Evolutionary conservation across 2,113 vertebrate species (phyloP), one percentile per base, ranked within the genome.

Genomic region (Ceuthmochares aereus): DNA sequence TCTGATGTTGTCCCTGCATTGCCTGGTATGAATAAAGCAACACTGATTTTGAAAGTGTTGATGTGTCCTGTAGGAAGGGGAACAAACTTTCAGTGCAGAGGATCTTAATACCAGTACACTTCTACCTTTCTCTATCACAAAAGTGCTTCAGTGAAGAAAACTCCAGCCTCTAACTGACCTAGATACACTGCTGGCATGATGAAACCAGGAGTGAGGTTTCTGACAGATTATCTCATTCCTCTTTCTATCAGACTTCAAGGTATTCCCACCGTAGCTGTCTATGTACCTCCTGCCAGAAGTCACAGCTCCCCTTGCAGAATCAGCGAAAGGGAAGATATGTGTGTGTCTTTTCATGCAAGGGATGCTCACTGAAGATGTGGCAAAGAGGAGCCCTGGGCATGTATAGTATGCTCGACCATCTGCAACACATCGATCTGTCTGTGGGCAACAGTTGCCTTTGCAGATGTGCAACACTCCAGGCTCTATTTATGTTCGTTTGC

Each of bases 381-480:
- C 72, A 88, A 81, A 82, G 47, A 86, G 49, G 15, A 84, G 90
- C 63, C 80, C 76, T 85, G 82, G 95, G 54, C 72, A 76, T 6
- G 51, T 4, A 43, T 40, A 69, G 20, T 17, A 32, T 23, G 51
- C 63, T 88, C 29, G 77, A 32, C 55, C 75, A 94, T 29, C 88
- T 88, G 90, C 67, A 94, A 54, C 51, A 86, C 73, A 92, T 69
- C 2, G 0, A 69, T 80, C 79, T 21, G 27, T 80, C 90, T 67
- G n/a, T 55, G 83, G 85, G 79, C 79, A 88, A 92, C 64, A 92
- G 70, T 82, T 88, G 79, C 70, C 83, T 95, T 59, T 77, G 73
- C 59, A 94, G 88, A 83, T 63, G 77, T 5, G 29, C 49, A 77
- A 45, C 70, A 80, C 79, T 85, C 51, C 77, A 68, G 69, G 45